Percentiles rank a stretch among this genome's conserved stretches.
phyloP scores from a whole-genome alignment of 2,888 invertebrate species.

The Metallyticus violacea region DNA sequence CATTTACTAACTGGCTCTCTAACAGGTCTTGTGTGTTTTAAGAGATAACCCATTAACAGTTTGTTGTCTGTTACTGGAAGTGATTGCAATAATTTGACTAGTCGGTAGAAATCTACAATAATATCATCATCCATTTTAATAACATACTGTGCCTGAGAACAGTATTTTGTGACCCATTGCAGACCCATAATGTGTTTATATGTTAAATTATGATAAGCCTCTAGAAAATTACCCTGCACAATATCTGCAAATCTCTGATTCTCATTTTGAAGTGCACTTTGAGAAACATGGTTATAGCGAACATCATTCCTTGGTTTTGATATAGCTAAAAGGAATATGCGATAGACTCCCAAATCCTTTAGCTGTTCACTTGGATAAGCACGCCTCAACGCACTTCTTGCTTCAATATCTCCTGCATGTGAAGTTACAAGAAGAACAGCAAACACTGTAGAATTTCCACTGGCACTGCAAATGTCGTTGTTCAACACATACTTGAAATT shows the following conservation, averaged over 20 bases:
- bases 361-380: conserved; percentile 61
- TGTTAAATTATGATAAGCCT: conserved; percentile 77
- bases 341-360: conserved; percentile 54
- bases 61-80: conserved; percentile 44
- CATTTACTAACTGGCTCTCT: conserved; percentile 71
- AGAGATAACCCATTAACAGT: conserved; percentile 65
- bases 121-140: conserved; percentile 83
- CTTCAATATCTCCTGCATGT: conserved; percentile 68
- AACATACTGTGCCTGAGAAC: conserved; percentile 59
- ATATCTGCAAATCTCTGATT: conserved; percentile 45
- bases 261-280: conserved; percentile 61
- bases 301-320: conserved; percentile 51
- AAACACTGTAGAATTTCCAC: neutral
- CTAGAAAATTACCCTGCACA: conserved; percentile 72
- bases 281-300: conserved; percentile 45
- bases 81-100: conserved; percentile 49
- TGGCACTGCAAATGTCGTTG: conserved; percentile 36
- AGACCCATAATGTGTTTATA: conserved; percentile 81
- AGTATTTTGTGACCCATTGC: conserved; percentile 66
- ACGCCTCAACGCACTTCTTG: conserved; percentile 66
- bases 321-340: conserved; percentile 68
- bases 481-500: conserved; percentile 38
- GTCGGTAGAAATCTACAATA: conserved; percentile 64
- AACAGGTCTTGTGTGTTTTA: conserved; percentile 62
- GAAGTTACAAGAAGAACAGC: conserved; percentile 63